A percentile compares a stretch with the other conserved stretches of the same genome.
Conservation (phyloP, 2,113 vertebrate genomes). For the Stomatorhinus ivindoensis region DNA sequence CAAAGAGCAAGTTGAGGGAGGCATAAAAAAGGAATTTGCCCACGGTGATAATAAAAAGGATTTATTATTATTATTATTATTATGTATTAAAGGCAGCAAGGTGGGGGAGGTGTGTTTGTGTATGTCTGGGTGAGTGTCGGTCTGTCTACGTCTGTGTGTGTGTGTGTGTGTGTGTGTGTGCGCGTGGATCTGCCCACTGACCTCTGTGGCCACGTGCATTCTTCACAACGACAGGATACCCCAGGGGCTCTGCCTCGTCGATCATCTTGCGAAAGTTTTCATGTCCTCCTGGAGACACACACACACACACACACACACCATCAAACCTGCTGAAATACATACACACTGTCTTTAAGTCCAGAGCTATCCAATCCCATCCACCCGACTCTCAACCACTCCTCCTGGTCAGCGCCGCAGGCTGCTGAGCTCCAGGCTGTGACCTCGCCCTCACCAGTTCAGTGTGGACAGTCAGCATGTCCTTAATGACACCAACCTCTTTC, state of each 20-base stretch:
- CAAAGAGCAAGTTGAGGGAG: too few relatives aligned
- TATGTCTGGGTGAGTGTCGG: too few relatives aligned
- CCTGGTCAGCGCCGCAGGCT: background rate
- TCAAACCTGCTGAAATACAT: background rate
- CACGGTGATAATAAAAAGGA: too few relatives aligned
- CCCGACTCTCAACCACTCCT: background rate
- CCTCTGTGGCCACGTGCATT: slow-evolving; percentile 83
- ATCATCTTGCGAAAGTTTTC: slow-evolving; percentile 89
- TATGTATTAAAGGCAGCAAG: background rate
- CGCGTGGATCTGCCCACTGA: slow-evolving; percentile 41
- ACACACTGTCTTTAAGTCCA: background rate
- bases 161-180: too few relatives aligned
- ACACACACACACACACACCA: slow-evolving; percentile 18
- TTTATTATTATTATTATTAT: too few relatives aligned
- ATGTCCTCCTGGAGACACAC: slow-evolving; percentile 69
- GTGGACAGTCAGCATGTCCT: background rate
- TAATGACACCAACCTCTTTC: background rate
- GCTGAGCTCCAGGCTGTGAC: background rate
- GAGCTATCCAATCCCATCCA: background rate
- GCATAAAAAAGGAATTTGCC: too few relatives aligned
- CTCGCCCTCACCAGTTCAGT: background rate
- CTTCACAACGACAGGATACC: slow-evolving; percentile 86
- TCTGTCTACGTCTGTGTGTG: too few relatives aligned
- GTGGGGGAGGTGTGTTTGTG: background rate
- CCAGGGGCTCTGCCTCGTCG: slow-evolving; percentile 79